phyloP scores from a whole-genome alignment of 2,888 invertebrate species.

The Abrostola tripartita region DNA sequence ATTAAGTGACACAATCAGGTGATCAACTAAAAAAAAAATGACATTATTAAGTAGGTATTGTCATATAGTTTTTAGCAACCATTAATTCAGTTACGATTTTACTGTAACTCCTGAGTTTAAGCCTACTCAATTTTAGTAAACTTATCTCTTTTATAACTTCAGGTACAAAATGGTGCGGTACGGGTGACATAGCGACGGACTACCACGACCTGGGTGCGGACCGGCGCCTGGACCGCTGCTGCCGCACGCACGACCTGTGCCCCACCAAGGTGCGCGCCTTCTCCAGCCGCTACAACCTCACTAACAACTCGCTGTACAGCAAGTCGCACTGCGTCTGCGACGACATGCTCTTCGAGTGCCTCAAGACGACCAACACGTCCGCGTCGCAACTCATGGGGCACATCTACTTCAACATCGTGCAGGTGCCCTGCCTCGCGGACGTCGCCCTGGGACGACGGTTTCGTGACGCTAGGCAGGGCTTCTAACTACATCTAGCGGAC shows the following conservation, averaged over 20 bases:
- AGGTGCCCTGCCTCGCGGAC: slow-evolving; percentile 92
- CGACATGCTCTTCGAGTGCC: slow-evolving; percentile 93
- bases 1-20: no score
- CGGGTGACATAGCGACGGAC: slow-evolving; percentile 94
- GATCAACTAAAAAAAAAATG: no score
- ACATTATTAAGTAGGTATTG: no score
- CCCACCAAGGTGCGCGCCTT: slow-evolving; percentile 93
- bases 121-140: background rate
- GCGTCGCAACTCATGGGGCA: slow-evolving; percentile 94
- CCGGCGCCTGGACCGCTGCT: slow-evolving; percentile 93
- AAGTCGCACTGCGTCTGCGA: slow-evolving; percentile 97
- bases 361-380: slow-evolving; percentile 92
- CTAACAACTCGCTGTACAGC: slow-evolving; percentile 94
- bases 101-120: no score
- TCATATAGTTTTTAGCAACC: no score
- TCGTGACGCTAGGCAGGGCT: slow-evolving; percentile 86
- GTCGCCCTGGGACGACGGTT: slow-evolving; percentile 77
- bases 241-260: slow-evolving; percentile 96
- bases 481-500: slow-evolving; percentile 74
- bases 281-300: slow-evolving; percentile 92
- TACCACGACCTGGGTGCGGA: slow-evolving; percentile 95
- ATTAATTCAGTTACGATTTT: no score
- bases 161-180: slow-evolving; percentile 98
- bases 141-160: slow-evolving; percentile 50
- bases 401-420: slow-evolving; percentile 95